Percentiles rank a stretch among this genome's conserved stretches.
phyloP scores from a whole-genome alignment of 2,113 vertebrate species.

The Paramisgurnus dabryanus region DNA sequence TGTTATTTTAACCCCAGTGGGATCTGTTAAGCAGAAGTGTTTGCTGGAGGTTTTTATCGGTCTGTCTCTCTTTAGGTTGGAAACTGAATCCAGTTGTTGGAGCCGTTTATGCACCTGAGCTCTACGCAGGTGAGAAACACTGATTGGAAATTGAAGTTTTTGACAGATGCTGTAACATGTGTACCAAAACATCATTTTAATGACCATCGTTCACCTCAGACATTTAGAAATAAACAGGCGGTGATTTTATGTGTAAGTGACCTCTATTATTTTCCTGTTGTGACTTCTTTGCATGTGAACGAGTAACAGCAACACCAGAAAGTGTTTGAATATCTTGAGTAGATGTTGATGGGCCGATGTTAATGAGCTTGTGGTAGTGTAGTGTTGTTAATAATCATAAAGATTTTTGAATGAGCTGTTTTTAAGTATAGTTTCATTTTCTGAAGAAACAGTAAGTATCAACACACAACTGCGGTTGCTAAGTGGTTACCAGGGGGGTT shows the following conservation, averaged over 20 bases:
- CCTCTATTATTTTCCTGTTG: background rate
- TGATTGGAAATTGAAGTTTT: background rate
- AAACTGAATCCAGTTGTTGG: conserved; percentile 96
- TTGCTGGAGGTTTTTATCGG: conserved; percentile 27
- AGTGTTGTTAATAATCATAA: background rate
- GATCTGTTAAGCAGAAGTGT: background rate
- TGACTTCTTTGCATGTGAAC: background rate
- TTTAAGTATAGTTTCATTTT: background rate
- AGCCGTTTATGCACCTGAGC: conserved; percentile 92
- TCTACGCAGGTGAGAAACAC: conserved; percentile 86
- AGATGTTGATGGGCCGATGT: background rate
- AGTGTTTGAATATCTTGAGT: background rate
- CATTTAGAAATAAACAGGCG: too few relatives aligned
- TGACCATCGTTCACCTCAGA: background rate
- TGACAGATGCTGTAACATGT: too few relatives aligned
- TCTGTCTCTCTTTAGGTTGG: conserved; percentile 80
- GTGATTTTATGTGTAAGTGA: background rate
- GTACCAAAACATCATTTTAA: background rate
- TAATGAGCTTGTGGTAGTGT: background rate
- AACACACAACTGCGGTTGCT: too few relatives aligned
- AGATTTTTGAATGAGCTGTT: background rate
- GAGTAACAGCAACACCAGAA: too few relatives aligned
- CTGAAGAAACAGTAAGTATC: too few relatives aligned
- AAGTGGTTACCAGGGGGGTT: background rate
- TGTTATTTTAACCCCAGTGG: background rate